phyloP scores from a whole-genome alignment of 2,888 invertebrate species.

The Pollenia amentaria region DNA sequence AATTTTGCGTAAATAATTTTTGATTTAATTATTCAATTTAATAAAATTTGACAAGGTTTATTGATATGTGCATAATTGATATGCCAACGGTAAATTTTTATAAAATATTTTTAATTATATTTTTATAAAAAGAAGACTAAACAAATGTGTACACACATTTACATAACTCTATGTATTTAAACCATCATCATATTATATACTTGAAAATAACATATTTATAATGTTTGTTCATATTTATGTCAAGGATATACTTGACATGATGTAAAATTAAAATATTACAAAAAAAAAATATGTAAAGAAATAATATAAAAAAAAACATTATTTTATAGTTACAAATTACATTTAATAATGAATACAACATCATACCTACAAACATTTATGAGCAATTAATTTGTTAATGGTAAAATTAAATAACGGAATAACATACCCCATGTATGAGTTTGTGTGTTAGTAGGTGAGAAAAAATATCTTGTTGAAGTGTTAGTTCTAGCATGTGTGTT shows the following conservation, averaged over 20 bases:
- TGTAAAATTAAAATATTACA: conserved; percentile 7
- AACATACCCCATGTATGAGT: not conserved
- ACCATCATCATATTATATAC: not conserved
- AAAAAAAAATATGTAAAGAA: not conserved
- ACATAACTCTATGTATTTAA: not conserved
- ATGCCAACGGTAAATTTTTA: conserved; percentile 25
- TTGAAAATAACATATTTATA: not conserved
- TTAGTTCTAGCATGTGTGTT: not conserved
- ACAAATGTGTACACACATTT: not conserved
- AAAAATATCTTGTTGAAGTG: not conserved
- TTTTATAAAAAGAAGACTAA: not conserved
- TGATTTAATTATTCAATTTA: not conserved
- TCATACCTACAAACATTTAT: conserved; percentile 30
- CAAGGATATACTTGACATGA: conserved; percentile 66
- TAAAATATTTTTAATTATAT: conserved; percentile 1
- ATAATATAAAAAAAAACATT: not conserved
- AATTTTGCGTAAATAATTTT: not conserved
- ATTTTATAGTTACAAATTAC: conserved; percentile 21
- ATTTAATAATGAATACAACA: conserved; percentile 22
- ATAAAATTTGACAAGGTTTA: conserved; percentile 44
- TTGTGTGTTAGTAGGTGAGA: too few species aligned
- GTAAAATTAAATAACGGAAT: conserved; percentile 45
- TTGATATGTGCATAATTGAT: conserved; percentile 63
- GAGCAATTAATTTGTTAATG: conserved; percentile 64
- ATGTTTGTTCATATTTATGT: conserved; percentile 55